Base-by-base conservation (phyloP, 2,888 invertebrate species). In the Melolontha melolontha region DNA sequence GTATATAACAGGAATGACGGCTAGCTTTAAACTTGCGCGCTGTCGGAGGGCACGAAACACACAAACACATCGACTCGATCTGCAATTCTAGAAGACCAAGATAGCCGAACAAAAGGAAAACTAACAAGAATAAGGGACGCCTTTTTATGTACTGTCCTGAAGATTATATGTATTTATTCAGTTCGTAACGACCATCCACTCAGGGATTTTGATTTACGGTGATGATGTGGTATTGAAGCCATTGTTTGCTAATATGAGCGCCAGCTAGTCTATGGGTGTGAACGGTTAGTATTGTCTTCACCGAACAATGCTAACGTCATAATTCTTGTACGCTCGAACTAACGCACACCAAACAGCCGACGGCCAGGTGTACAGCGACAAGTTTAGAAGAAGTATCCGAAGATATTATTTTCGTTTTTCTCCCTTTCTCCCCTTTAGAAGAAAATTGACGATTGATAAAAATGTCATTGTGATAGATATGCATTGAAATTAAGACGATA, bases 221-320 rank as follows among this genome's bases (percentile, higher is more conserved):
- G 73, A 76, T 75, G 76, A 74, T 74, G 73, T 71, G 75, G 75
- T 76, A 77, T 76, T 75, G 76, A 75, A 74, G 17, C 77, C 73
- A 79, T 79, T 80, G 79, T 79, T 79, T 80, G 78, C 76, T 79
- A 79, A 80, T 78, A 75, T 73, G 75, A 74, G 75, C 72, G 72
- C 70, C 68, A 70, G 72, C 70, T 73, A 69, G 72, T 74, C 75
- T 74, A 77, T 77, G 79, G 79, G 79, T 80, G 79, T 79, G 79
- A 80, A 80, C 78, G 75, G 74, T 70, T 71, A 76, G 79, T 76
- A 80, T 80, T 80, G 79, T 80, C 78, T 80, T 78, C 75, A 70
- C 57, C 70, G 78, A 77, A 79, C 80, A 80, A 80, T 79, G 75
- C 78, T 72, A 76, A 79, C 74, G 77, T 79, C 78, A 79, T 80